Evolutionary conservation across 2,888 invertebrate genomes (phyloP).

Genomic region (Aphodius sticticus): DNA sequence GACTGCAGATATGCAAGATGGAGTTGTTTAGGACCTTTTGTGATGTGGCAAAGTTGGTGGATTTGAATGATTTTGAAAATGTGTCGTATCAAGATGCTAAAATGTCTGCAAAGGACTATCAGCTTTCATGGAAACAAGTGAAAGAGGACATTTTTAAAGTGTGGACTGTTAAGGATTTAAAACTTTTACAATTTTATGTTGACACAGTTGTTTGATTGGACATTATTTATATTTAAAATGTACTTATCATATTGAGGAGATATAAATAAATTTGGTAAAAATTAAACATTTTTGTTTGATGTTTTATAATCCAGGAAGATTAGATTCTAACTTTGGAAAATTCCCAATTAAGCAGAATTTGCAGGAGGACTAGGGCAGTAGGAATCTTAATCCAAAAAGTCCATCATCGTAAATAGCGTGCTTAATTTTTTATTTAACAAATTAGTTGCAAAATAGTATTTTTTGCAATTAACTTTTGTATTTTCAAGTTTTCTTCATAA

Average conservation of each 20-base stretch:
- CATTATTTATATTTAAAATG: neutral
- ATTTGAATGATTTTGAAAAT: slow-evolving; percentile 56
- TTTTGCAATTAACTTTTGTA: too few species aligned
- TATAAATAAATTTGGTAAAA: neutral
- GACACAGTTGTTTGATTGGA: neutral
- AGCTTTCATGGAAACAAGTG: slow-evolving; percentile 59
- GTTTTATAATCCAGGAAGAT: too few species aligned
- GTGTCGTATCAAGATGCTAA: slow-evolving; percentile 57
- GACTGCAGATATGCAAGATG: slow-evolving; percentile 61
- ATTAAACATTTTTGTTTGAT: too few species aligned
- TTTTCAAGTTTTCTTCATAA: too few species aligned
- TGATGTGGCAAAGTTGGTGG: slow-evolving; percentile 48
- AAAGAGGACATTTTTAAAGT: slow-evolving; percentile 63
- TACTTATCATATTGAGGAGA: neutral
- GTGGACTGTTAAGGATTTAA: slow-evolving; percentile 60
- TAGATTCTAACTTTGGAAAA: too few species aligned
- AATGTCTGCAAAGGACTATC: slow-evolving; percentile 54
- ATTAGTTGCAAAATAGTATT: too few species aligned
- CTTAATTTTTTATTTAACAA: too few species aligned
- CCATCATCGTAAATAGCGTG: too few species aligned
- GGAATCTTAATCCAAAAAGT: too few species aligned
- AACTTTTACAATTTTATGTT: slow-evolving; percentile 40
- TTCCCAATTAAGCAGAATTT: too few species aligned
- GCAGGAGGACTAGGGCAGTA: too few species aligned
- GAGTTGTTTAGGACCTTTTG: slow-evolving; percentile 52